These are phyloP conservation scores for Phodopus roborovskii DNA, from an alignment of 2,113 vertebrate genomes.

Conservation along the genomic window DNA sequence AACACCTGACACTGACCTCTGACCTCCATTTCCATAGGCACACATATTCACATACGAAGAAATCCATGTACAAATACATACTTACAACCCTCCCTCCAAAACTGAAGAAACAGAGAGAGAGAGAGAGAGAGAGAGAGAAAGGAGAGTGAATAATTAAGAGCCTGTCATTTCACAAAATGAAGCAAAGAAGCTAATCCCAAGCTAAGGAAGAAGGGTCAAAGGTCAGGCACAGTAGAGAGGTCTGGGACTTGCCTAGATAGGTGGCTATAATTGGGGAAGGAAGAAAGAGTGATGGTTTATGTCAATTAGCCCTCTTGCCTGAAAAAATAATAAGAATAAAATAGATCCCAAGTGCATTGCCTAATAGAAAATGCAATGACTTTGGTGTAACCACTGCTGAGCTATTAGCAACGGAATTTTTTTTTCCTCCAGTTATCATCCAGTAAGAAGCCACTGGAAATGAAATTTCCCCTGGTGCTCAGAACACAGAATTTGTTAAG, in stretches of 20 bases:
- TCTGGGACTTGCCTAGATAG: not conserved
- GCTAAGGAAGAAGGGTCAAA: not conserved
- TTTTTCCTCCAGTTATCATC: not conserved
- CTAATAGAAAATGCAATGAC: slow-evolving; percentile 38
- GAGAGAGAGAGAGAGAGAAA: no score
- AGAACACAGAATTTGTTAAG: slow-evolving; percentile 34
- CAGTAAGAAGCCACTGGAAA: slow-evolving; percentile 24
- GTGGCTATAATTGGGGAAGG: not conserved
- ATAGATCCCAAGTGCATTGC: not conserved
- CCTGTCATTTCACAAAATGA: not conserved
- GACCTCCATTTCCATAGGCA: no score
- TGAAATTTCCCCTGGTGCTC: not conserved
- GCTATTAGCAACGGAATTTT: not conserved
- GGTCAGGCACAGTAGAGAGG: not conserved
- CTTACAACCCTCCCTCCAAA: no score
- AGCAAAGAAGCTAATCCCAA: not conserved
- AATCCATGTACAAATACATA: not conserved
- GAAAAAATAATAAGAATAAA: not conserved
- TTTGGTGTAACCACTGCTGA: not conserved
- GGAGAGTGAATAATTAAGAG: not conserved
- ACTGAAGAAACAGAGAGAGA: no score
- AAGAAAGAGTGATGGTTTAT: not conserved
- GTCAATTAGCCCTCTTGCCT: not conserved
- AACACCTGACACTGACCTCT: no score
- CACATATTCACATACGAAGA: no score